Evolutionary conservation across 2,888 invertebrate genomes (phyloP).

Genomic region (Netelia virgata): DNA sequence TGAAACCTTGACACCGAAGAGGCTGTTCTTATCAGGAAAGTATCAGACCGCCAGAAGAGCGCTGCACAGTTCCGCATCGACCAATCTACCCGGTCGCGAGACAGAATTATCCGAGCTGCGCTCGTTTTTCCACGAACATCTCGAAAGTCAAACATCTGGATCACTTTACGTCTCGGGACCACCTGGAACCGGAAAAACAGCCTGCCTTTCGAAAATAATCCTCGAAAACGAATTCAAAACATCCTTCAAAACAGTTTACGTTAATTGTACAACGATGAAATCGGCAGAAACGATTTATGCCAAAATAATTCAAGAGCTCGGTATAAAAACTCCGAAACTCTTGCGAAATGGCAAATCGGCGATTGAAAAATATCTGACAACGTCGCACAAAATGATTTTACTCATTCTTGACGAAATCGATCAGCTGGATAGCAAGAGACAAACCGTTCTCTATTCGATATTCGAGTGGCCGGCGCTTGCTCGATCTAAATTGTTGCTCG

Average conservation of each 20-base stretch:
- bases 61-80: constrained; percentile 86
- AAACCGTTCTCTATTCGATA: constrained; percentile 95
- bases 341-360: constrained; percentile 89
- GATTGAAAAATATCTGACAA: constrained; percentile 90
- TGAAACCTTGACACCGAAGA: constrained; percentile 74
- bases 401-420: constrained; percentile 98
- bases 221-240: constrained; percentile 88
- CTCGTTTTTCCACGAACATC: constrained; percentile 89
- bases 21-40: constrained; percentile 75
- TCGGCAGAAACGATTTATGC: constrained; percentile 93
- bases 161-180: constrained; percentile 98
- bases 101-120: constrained; percentile 90
- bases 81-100: constrained; percentile 91
- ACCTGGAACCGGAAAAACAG: constrained; percentile 99
- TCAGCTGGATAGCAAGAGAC: constrained; percentile 93
- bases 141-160: constrained; percentile 89
- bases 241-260: constrained; percentile 88
- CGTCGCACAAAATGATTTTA: constrained; percentile 90
- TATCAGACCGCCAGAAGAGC: constrained; percentile 85
- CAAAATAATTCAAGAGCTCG: constrained; percentile 91
- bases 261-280: constrained; percentile 96
- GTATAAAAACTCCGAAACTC: constrained; percentile 86
- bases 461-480: constrained; percentile 95
- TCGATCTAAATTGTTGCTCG: constrained; percentile 90
- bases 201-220: constrained; percentile 92